Evolutionary conservation across 2,797 vertebrate species (phyloP).

Genomic region (Semotilus atromaculatus): DNA sequence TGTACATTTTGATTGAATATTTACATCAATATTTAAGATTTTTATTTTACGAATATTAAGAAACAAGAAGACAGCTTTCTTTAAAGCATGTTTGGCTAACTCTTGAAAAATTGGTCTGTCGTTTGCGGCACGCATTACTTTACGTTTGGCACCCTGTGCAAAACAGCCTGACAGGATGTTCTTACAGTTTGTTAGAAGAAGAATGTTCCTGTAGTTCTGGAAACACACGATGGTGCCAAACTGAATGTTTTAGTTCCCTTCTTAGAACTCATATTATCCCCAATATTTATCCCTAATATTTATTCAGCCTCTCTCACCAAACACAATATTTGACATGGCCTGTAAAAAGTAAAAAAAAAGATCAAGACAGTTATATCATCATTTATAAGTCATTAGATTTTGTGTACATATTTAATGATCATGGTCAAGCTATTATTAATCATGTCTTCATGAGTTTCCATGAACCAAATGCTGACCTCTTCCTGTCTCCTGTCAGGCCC

Average conservation of each 20-base stretch:
- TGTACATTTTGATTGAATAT: conserved; percentile 2
- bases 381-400: conserved; percentile 26
- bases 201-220: conserved; percentile 71
- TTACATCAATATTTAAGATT: background rate
- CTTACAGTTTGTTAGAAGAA: conserved; percentile 54
- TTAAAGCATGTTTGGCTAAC: conserved; percentile 17
- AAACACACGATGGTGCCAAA: conserved; percentile 62
- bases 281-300: conserved; percentile 60
- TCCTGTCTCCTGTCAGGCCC: conserved; percentile 74
- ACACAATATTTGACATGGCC: conserved; percentile 75
- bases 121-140: background rate
- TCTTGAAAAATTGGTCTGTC: conserved; percentile 3
- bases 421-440: conserved; percentile 49
- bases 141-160: conserved; percentile 28
- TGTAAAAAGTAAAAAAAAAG: conserved; percentile 56
- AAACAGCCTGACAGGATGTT: conserved; percentile 52
- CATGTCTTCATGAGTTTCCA: conserved; percentile 15
- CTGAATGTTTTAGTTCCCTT: conserved; percentile 68
- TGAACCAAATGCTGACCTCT: background rate
- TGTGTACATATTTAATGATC: conserved; percentile 17
- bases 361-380: conserved; percentile 56
- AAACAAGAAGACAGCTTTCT: background rate
- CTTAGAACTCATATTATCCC: conserved; percentile 58
- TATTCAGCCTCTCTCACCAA: conserved; percentile 65
- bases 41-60: background rate